Evolutionary conservation across 2,113 vertebrate genomes (phyloP).

Genomic region (Lutjanus erythropterus): DNA sequence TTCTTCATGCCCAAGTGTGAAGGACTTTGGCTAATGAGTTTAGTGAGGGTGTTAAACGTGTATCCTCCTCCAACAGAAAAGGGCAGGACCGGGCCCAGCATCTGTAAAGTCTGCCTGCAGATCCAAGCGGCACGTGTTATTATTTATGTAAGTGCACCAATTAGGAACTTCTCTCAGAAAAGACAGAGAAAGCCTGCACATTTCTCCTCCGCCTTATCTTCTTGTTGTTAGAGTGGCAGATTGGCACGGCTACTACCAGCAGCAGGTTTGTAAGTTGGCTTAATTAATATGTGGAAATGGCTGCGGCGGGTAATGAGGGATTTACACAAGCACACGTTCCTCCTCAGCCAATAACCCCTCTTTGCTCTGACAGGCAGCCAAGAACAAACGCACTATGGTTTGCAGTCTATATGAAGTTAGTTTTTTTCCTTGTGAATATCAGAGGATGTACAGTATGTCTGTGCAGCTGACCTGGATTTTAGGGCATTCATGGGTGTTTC

Average conservation of each 20-base stretch:
- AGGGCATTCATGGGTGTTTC: too few relatives aligned
- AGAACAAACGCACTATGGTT: slow-evolving; percentile 52
- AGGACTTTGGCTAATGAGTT: slow-evolving; percentile 68
- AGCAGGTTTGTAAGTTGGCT: slow-evolving; percentile 77
- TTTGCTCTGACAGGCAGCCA: slow-evolving; percentile 70
- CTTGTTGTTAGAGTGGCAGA: slow-evolving; percentile 64
- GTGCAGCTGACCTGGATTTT: slow-evolving; percentile 6
- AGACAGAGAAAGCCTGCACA: slow-evolving; percentile 42
- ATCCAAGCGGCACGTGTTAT: slow-evolving; percentile 66
- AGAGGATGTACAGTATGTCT: neutral
- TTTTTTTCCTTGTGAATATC: slow-evolving; percentile 37
- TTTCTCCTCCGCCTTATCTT: slow-evolving; percentile 58
- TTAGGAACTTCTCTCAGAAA: slow-evolving; percentile 69
- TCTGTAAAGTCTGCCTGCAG: slow-evolving; percentile 57
- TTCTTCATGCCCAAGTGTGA: slow-evolving; percentile 44
- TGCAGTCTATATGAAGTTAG: slow-evolving; percentile 27
- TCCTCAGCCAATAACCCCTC: slow-evolving; percentile 65
- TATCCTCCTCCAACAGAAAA: slow-evolving; percentile 62
- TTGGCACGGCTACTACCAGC: slow-evolving; percentile 75
- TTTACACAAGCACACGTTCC: slow-evolving; percentile 65
- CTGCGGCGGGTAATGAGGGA: slow-evolving; percentile 65
- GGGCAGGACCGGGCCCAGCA: slow-evolving; percentile 49
- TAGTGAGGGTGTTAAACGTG: slow-evolving; percentile 58
- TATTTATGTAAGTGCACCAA: slow-evolving; percentile 70
- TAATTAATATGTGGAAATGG: slow-evolving; percentile 81